These are phyloP conservation scores for Drosophila ohnishii DNA, from an alignment of 1,140 invertebrate genomes.

Conservation along the genomic window DNA sequence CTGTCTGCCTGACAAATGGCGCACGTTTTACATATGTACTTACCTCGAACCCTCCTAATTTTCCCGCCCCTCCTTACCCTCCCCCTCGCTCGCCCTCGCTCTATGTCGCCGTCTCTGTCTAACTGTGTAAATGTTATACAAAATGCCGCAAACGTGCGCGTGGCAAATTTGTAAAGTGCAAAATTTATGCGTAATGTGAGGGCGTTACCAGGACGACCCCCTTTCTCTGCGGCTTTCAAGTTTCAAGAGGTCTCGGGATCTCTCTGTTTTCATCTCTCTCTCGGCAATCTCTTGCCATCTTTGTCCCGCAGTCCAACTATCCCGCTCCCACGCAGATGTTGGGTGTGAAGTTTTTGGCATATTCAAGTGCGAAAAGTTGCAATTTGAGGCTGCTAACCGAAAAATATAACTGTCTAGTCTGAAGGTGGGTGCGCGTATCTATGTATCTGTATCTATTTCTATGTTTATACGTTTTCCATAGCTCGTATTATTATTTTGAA, in stretches of 20 bases:
- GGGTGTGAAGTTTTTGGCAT: slow-evolving; percentile 56
- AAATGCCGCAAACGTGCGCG: slow-evolving; percentile 80
- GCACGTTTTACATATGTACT: slow-evolving; percentile 78
- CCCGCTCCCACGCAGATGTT: slow-evolving; percentile 13
- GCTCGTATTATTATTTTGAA: not conserved
- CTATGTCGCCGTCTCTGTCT: not conserved
- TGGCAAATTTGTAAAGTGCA: slow-evolving; percentile 81
- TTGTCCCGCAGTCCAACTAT: slow-evolving; percentile 2
- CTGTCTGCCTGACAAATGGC: slow-evolving; percentile 70
- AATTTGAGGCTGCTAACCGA: slow-evolving; percentile 56
- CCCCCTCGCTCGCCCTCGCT: not conserved
- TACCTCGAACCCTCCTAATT: slow-evolving; percentile 50
- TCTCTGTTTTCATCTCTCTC: slow-evolving; percentile 7
- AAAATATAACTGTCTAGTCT: slow-evolving; percentile 73
- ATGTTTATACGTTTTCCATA: not conserved
- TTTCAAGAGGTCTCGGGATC: slow-evolving; percentile 66
- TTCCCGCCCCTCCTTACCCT: not conserved
- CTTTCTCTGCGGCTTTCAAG: slow-evolving; percentile 60
- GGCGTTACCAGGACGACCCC: slow-evolving; percentile 57
- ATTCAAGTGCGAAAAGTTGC: slow-evolving; percentile 77
- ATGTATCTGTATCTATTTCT: slow-evolving; percentile 2
- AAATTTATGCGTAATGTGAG: slow-evolving; percentile 80
- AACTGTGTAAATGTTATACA: slow-evolving; percentile 72
- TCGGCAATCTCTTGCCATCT: not conserved
- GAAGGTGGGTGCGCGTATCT: slow-evolving; percentile 11